These are phyloP conservation scores for Tyrophagus putrescentiae DNA, from an alignment of 1,140 invertebrate species.

Conservation along the genomic window DNA sequence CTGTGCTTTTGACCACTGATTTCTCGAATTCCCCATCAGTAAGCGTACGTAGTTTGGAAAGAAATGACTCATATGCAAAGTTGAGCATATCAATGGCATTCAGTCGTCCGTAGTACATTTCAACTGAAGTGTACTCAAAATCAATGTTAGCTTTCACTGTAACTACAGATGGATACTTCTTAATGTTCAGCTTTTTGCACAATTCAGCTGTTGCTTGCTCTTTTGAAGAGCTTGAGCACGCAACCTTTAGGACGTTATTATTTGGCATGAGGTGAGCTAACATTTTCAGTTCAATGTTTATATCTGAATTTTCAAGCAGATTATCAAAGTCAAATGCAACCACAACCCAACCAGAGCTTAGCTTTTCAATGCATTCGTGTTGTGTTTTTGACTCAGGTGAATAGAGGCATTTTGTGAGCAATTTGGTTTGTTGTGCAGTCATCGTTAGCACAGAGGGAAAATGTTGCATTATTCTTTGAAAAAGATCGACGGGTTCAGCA, in stretches of 20 bases:
- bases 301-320: constrained; percentile 34
- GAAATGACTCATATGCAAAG: constrained; percentile 50
- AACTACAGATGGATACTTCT: constrained; percentile 51
- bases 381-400: background rate
- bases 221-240: constrained; percentile 47
- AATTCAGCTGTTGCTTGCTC: constrained; percentile 31
- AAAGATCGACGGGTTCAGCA: constrained; percentile 38
- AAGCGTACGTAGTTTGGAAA: constrained; percentile 45
- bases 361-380: background rate
- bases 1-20: constrained; percentile 25
- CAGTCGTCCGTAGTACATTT: constrained; percentile 34
- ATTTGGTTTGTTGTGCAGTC: constrained; percentile 20
- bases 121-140: constrained; percentile 38
- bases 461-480: constrained; percentile 40
- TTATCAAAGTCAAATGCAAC: constrained; percentile 47
- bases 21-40: constrained; percentile 42
- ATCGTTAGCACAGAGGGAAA: constrained; percentile 41
- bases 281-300: constrained; percentile 36
- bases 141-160: constrained; percentile 52
- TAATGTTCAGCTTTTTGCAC: constrained; percentile 40
- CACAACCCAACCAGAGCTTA: constrained; percentile 40
- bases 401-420: constrained; percentile 24
- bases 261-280: constrained; percentile 43
- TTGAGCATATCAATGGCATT: constrained; percentile 48
- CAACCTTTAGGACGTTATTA: constrained; percentile 45